Evolutionary conservation across 2,797 vertebrate genomes (phyloP).

Genomic region (Brachymystax lenok): DNA sequence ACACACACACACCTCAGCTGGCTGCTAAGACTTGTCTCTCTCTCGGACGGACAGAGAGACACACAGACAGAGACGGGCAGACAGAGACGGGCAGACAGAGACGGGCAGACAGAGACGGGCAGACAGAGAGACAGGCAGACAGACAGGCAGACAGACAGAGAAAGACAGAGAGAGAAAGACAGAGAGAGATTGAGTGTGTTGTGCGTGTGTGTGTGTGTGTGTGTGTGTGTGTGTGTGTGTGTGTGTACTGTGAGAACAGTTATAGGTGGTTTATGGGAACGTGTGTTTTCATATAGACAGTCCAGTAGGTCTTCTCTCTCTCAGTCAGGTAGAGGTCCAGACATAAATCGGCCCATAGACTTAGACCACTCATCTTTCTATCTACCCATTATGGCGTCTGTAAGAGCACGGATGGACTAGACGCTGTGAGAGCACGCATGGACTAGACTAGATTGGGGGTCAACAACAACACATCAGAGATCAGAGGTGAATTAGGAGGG

Average conservation of each 20-base stretch:
- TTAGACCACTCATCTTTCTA: neutral
- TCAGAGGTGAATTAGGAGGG: conserved; percentile 58
- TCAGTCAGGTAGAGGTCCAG: conserved; percentile 37
- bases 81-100: conserved; percentile 28
- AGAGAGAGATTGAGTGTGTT: conserved; percentile 43
- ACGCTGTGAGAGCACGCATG: neutral
- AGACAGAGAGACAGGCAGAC: too few species aligned
- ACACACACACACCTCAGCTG: conserved; percentile 38
- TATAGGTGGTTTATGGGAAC: conserved; percentile 30
- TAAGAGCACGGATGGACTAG: neutral
- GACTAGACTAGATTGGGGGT: neutral
- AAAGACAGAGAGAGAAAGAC: conserved; percentile 35
- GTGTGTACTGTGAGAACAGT: conserved; percentile 37
- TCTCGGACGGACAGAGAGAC: conserved; percentile 24
- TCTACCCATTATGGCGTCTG: neutral
- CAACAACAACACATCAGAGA: conserved; percentile 23
- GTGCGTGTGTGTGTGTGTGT: conserved; percentile 39
- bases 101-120: neutral
- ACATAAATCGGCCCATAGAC: neutral
- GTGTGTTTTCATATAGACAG: conserved; percentile 12
- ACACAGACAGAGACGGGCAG: neutral
- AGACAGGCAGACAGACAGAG: neutral
- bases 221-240: conserved; percentile 50
- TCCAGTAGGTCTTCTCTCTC: conserved; percentile 25
- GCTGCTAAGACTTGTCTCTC: neutral